Evolutionary conservation across 2,113 vertebrate genomes (phyloP).

Genomic region (Cairina moschata): DNA sequence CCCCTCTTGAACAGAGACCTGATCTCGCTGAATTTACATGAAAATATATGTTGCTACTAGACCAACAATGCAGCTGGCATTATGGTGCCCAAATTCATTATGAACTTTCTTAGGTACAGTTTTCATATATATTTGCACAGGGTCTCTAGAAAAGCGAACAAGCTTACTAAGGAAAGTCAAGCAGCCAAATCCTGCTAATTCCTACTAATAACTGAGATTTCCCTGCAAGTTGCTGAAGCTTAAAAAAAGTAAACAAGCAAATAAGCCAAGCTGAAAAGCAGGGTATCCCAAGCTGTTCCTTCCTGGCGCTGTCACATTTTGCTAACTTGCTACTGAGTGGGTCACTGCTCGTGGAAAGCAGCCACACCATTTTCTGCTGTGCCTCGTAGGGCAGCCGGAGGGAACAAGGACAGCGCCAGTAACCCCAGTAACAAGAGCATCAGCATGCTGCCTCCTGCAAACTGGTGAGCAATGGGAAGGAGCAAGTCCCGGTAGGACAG

Average conservation of each 20-base stretch:
- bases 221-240: background rate
- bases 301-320: background rate
- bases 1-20: background rate
- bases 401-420: background rate
- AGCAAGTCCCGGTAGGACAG: background rate
- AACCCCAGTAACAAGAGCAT: background rate
- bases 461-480: background rate
- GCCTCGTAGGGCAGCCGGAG: background rate
- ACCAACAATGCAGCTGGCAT: background rate
- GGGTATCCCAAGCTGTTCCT: background rate
- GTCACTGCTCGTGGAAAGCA: background rate
- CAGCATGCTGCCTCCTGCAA: background rate
- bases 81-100: background rate
- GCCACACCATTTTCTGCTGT: background rate
- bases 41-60: background rate
- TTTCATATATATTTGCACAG: background rate
- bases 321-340: background rate
- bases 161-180: background rate
- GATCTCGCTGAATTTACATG: background rate
- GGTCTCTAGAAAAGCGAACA: background rate
- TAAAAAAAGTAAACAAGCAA: constrained; percentile 11
- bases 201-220: background rate
- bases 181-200: constrained; percentile 33
- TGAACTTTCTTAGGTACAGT: background rate
- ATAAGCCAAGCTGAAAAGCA: background rate